These are phyloP conservation scores for Melinaea menophilus DNA, from an alignment of 2,888 invertebrate species.

Conservation along the genomic window DNA sequence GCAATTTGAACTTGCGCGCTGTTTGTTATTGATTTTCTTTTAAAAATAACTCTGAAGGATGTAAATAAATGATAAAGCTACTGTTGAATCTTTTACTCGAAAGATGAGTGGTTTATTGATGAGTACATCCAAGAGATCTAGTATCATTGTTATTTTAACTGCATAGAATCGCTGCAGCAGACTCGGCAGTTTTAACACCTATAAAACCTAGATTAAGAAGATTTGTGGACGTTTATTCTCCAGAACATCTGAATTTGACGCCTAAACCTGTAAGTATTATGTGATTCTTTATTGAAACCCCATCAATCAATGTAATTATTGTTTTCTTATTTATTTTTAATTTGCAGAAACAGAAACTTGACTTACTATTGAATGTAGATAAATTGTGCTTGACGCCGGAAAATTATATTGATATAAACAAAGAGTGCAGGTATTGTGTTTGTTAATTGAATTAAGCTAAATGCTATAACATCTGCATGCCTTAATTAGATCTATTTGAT, in stretches of 20 bases:
- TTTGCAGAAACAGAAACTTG: constrained; percentile 49
- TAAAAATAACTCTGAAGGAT: constrained; percentile 70
- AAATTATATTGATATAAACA: constrained; percentile 47
- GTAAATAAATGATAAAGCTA: constrained; percentile 74
- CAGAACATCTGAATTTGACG: constrained; percentile 70
- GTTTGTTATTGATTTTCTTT: constrained; percentile 72
- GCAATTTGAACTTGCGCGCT: constrained; percentile 70
- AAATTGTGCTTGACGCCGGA: constrained; percentile 55
- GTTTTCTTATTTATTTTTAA: neutral
- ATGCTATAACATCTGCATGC: neutral
- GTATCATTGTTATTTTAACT: constrained; percentile 13
- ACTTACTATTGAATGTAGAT: constrained; percentile 49
- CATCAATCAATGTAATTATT: neutral
- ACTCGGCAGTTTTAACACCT: constrained; percentile 54
- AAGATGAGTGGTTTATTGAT: constrained; percentile 15
- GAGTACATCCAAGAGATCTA: constrained; percentile 5
- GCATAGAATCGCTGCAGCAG: constrained; percentile 35
- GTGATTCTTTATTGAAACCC: neutral
- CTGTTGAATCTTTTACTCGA: constrained; percentile 50
- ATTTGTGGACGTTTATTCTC: constrained; percentile 70
- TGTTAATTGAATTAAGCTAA: constrained; percentile 5
- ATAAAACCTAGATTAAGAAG: constrained; percentile 62
- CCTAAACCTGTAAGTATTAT: constrained; percentile 62
- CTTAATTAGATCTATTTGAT: constrained; percentile 5
- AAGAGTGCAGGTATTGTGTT: constrained; percentile 58